Evolutionary conservation across 2,797 vertebrate genomes (phyloP).

Genomic region (Ptychadena robeensis): DNA sequence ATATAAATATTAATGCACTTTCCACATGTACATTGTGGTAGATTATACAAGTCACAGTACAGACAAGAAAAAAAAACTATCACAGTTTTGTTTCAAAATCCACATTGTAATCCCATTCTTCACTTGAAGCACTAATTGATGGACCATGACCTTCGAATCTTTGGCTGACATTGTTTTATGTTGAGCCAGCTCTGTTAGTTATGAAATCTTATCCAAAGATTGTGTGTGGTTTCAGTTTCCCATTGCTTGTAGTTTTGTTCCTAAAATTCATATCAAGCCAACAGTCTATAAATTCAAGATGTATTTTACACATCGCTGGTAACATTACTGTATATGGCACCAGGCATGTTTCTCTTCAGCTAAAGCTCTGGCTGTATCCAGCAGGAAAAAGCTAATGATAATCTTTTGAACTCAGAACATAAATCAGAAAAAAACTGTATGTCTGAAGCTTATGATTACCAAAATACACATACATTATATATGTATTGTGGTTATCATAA

Average conservation of each 20-base stretch:
- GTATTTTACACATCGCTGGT: background rate
- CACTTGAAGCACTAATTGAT: conserved; percentile 36
- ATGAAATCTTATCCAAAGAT: conserved; percentile 38
- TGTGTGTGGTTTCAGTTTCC: conserved; percentile 36
- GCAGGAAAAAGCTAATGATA: no score
- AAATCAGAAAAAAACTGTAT: background rate
- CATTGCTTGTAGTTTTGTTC: conserved; percentile 28
- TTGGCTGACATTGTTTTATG: conserved; percentile 48
- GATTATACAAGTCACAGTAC: background rate
- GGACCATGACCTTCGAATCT: conserved; percentile 28
- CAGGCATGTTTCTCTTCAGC: background rate
- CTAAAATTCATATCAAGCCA: conserved; percentile 21
- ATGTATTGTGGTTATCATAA: no score
- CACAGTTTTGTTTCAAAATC: conserved; percentile 1
- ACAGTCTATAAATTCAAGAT: conserved; percentile 25
- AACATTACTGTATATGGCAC: conserved; percentile 19
- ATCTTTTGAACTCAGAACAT: no score
- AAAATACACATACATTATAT: background rate
- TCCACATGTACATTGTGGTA: background rate
- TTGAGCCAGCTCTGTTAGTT: conserved; percentile 43
- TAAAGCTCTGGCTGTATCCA: background rate
- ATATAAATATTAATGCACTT: conserved; percentile 16
- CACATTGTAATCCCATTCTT: conserved; percentile 23
- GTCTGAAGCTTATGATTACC: background rate
- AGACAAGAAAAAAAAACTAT: background rate